Evolutionary conservation across 2,797 vertebrate species (phyloP).

Genomic region (Pangasius mekongensis): DNA sequence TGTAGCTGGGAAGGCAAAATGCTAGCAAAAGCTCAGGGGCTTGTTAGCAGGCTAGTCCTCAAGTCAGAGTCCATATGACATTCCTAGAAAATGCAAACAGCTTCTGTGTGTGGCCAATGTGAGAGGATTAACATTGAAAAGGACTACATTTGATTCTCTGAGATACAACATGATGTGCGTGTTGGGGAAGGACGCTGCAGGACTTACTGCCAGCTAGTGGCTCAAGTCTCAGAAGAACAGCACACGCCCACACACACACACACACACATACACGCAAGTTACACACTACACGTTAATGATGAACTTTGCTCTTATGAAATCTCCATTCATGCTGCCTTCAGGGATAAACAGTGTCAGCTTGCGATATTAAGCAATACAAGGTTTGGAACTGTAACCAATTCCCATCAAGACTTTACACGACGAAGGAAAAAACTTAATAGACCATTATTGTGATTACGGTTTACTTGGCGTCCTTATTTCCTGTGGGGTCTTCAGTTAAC

Average conservation of each 20-base stretch:
- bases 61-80: slow-evolving; percentile 18
- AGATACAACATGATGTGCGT: background rate
- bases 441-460: slow-evolving; percentile 29
- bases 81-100: slow-evolving; percentile 35
- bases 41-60: slow-evolving; percentile 39
- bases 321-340: slow-evolving; percentile 39
- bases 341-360: slow-evolving; percentile 54
- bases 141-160: background rate
- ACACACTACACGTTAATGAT: slow-evolving; percentile 36
- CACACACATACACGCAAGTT: background rate
- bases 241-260: background rate
- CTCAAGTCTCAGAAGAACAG: slow-evolving; percentile 11
- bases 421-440: slow-evolving; percentile 14
- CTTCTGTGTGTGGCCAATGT: background rate
- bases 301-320: slow-evolving; percentile 38
- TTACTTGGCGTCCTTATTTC: slow-evolving; percentile 9
- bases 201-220: background rate
- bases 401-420: slow-evolving; percentile 39
- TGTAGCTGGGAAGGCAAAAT: slow-evolving; percentile 21
- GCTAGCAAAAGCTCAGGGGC: slow-evolving; percentile 41
- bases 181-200: background rate
- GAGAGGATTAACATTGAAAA: background rate
- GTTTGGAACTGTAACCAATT: slow-evolving; percentile 30
- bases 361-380: slow-evolving; percentile 36
- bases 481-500: slow-evolving; percentile 1